These are phyloP conservation scores for Amiota communis DNA, from an alignment of 2,888 invertebrate genomes.

Conservation along the genomic window DNA sequence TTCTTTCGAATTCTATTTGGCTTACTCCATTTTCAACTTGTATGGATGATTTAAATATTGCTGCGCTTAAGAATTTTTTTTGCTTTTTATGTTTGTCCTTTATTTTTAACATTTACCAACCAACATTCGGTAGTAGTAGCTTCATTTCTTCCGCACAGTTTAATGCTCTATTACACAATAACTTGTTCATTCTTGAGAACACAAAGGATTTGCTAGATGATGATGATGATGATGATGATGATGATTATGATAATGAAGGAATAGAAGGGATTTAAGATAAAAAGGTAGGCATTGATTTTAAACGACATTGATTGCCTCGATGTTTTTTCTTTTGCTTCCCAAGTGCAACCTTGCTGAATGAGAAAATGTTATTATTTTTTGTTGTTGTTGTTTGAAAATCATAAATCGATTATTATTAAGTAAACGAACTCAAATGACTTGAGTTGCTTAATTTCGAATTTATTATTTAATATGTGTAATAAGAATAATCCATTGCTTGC, in stretches of 20 bases:
- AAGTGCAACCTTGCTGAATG: too few species aligned
- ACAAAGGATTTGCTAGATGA: neutral
- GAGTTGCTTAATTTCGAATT: neutral
- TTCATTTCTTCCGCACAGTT: constrained; percentile 13
- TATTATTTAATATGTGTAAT: neutral
- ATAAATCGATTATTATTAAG: constrained; percentile 11
- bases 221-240: neutral
- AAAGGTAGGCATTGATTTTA: too few species aligned
- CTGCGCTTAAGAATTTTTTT: neutral
- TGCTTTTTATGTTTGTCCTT: neutral
- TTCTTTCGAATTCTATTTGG: neutral
- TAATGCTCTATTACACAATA: constrained; percentile 40
- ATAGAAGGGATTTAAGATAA: too few species aligned
- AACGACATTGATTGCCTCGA: neutral
- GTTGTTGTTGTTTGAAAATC: neutral
- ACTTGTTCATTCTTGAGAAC: constrained; percentile 11
- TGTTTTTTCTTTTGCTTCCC: too few species aligned
- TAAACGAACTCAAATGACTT: constrained; percentile 14
- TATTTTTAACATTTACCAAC: neutral
- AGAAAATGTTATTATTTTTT: neutral
- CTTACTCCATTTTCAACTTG: neutral
- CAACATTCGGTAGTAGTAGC: constrained; percentile 8
- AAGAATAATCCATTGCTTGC: neutral
- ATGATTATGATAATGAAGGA: neutral
- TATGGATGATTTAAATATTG: too few species aligned